Evolutionary conservation across 2,797 vertebrate species (phyloP), one percentile per base, ranked within the genome.

Genomic region (Malurus leucopterus): DNA sequence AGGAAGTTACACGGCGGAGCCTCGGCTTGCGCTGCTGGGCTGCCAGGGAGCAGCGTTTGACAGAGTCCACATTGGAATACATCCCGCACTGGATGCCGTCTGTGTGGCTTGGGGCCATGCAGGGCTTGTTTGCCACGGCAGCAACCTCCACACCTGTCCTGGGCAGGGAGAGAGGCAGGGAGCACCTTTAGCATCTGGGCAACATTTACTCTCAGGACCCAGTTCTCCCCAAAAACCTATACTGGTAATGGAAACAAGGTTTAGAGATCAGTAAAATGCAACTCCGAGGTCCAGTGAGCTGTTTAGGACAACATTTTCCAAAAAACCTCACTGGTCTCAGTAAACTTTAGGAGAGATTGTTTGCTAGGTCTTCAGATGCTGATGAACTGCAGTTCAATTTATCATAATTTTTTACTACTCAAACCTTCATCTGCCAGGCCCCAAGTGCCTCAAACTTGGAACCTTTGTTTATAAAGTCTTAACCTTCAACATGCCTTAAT

Each of bases 21-120:
- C 57, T 22, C 22, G 12, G 18, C 46, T 29, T 8, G 55, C 40
- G 0, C 69, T 23, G 47, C 74, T 63, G 40, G 11, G 21, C 1
- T 13, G 41, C 32, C 47, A 9, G 40, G n/a, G 11, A 43, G 18
- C 2, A 5, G 26, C 1, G 1, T 27, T 34, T 63, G 23, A 34
- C 70, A 4, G 0, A 4, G n/a, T 5, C 49, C 19, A 4, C 29
- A 3, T 1, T 38, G 68, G 43, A 76, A 30, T 4, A 3, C 10
- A 6, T 54, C 26, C 36, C 55, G 6, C 68, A 1, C 41, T 24
- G 71, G 32, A 3, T 17, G 23, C 34, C 4, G 6, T 41, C n/a
- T 8, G 8, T 15, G 3, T 29, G 29, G 11, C 41, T 9, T 44
- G 6, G 55, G 20, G n/a, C 8, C 9, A 8, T 29, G 21, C 32